Evolutionary conservation across 2,113 vertebrate species (phyloP).

Genomic region (Gambusia holbrooki): DNA sequence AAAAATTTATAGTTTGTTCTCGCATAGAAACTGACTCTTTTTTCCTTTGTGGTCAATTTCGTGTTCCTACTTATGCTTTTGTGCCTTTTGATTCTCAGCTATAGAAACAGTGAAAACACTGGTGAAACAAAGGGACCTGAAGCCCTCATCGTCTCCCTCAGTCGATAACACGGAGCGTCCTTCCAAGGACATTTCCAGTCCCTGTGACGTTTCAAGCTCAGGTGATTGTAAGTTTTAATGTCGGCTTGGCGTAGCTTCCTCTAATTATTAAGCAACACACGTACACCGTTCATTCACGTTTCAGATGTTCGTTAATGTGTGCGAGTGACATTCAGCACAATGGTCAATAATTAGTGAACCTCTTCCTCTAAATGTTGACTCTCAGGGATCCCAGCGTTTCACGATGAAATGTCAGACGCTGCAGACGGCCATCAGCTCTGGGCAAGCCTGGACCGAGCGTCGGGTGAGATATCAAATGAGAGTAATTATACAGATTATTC

Average conservation of each 20-base stretch:
- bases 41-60: not conserved
- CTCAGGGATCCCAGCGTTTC: not conserved
- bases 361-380: not conserved
- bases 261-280: no score
- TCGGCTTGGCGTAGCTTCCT: not conserved
- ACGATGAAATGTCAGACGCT: not conserved
- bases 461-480: not conserved
- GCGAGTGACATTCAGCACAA: not conserved
- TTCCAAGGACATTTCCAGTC: not conserved
- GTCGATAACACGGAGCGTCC: not conserved
- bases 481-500: no score
- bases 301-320: not conserved
- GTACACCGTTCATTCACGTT: not conserved
- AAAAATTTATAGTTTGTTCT: not conserved
- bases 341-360: not conserved
- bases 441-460: not conserved
- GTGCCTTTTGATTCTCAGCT: conserved; percentile 31
- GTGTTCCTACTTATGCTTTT: not conserved
- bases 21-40: not conserved
- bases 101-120: conserved; percentile 30
- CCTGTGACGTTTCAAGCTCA: conserved; percentile 23
- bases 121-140: not conserved
- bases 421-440: not conserved
- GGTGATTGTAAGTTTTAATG: conserved; percentile 40
- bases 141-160: not conserved